Percentiles rank a stretch among this genome's conserved stretches.
These are phyloP conservation scores for Porites lutea DNA, from an alignment of 64 coral and sea anemone species.

Conservation along the genomic window DNA sequence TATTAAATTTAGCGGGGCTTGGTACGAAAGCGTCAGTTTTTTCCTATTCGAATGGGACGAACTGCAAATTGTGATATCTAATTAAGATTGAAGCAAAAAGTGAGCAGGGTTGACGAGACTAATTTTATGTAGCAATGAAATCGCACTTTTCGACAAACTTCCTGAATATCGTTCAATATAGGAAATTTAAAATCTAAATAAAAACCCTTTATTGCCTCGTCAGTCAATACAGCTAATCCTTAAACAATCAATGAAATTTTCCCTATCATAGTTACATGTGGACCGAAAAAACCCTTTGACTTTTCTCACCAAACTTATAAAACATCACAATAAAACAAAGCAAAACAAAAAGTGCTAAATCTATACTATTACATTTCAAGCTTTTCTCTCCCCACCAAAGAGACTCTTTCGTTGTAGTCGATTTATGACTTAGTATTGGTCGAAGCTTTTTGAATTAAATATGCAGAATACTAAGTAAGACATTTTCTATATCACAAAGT, in stretches of 20 bases:
- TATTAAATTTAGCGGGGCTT: background rate
- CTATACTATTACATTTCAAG: too few species aligned
- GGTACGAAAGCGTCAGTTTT: background rate
- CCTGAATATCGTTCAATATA: conserved; percentile 13
- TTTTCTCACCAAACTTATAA: background rate
- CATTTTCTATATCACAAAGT: too few species aligned
- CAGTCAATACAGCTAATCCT: conserved; percentile 40
- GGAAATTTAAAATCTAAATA: conserved; percentile 49
- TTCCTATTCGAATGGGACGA: background rate
- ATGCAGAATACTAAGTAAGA: too few species aligned
- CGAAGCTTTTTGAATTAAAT: too few species aligned
- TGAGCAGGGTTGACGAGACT: conserved; percentile 14
- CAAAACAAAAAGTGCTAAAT: too few species aligned
- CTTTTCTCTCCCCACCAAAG: too few species aligned
- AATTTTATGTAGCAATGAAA: conserved; percentile 55
- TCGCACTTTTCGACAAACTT: conserved; percentile 30
- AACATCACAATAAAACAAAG: background rate
- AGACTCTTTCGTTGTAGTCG: too few species aligned
- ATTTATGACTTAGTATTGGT: too few species aligned
- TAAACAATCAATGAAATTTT: conserved; percentile 25
- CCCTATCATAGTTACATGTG: background rate
- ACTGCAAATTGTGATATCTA: background rate
- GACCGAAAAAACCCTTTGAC: background rate
- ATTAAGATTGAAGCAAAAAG: conserved; percentile 23
- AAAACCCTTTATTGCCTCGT: conserved; percentile 31